These are phyloP conservation scores for Clarias fuscus DNA, from an alignment of 2,797 vertebrate genomes.

Conservation along the genomic window DNA sequence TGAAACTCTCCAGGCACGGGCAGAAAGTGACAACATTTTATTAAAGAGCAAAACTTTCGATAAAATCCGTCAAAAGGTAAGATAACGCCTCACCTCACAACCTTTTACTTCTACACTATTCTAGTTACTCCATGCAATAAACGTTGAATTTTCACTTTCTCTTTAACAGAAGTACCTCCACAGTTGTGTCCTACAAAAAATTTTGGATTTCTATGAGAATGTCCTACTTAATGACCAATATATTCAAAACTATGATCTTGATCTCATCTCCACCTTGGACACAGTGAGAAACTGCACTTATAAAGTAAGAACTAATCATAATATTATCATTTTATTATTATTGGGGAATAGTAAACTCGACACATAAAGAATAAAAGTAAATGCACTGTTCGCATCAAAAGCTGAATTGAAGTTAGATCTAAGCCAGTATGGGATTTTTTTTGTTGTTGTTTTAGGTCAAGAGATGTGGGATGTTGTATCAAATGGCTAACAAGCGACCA, in stretches of 20 bases:
- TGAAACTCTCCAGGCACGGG: constrained; percentile 22
- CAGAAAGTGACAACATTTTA: constrained; percentile 50
- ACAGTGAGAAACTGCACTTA: constrained; percentile 40
- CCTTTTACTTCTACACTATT: not conserved
- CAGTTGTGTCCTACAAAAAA: constrained; percentile 45
- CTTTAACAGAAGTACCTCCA: constrained; percentile 47
- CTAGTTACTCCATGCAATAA: not conserved
- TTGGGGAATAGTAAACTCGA: not conserved
- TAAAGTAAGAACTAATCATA: constrained; percentile 30
- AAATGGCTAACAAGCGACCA: not conserved
- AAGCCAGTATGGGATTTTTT: not conserved
- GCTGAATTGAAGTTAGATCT: not conserved
- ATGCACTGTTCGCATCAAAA: not conserved
- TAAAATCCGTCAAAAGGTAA: constrained; percentile 49
- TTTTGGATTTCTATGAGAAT: constrained; percentile 42
- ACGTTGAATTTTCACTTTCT: not conserved
- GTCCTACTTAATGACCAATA: constrained; percentile 13
- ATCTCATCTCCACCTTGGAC: constrained; percentile 44
- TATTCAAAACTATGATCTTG: not conserved
- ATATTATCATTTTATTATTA: too few species aligned
- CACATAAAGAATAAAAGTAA: not conserved
- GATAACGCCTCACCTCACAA: not conserved
- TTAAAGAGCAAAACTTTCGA: constrained; percentile 46
- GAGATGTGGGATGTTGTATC: constrained; percentile 25
- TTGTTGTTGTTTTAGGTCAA: constrained; percentile 34